These are phyloP conservation scores for Melinopterus prodromus DNA, from an alignment of 2,888 invertebrate genomes.

Conservation along the genomic window DNA sequence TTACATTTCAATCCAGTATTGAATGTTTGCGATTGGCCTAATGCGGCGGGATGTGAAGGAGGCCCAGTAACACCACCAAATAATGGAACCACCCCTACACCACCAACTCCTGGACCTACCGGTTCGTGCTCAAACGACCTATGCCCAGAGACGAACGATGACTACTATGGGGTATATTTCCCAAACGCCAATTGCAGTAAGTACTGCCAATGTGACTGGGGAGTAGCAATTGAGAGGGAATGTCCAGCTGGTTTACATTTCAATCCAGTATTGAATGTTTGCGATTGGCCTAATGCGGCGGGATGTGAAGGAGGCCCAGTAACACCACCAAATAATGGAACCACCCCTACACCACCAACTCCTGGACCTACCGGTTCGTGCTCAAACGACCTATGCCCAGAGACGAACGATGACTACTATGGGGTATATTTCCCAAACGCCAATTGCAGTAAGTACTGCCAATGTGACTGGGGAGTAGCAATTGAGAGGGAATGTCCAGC, in stretches of 20 bases:
- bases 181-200: constrained; percentile 14
- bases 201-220: constrained; percentile 21
- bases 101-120: not conserved
- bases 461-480: constrained; percentile 25
- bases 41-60: not conserved
- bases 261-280: constrained; percentile 18
- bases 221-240: constrained; percentile 7
- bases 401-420: not conserved
- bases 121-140: not conserved
- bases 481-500: constrained; percentile 10
- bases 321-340: not conserved
- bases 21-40: constrained; percentile 22
- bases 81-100: not conserved
- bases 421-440: constrained; percentile 14
- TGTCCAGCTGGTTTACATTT: constrained; percentile 18
- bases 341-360: not conserved
- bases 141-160: not conserved
- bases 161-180: not conserved
- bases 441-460: constrained; percentile 31
- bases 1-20: constrained; percentile 14
- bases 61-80: not conserved
- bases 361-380: constrained; percentile 1
- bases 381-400: not conserved
- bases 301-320: not conserved
- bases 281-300: constrained; percentile 6